Conservation (phyloP, 2,797 vertebrate species). For the Characodon lateralis region DNA sequence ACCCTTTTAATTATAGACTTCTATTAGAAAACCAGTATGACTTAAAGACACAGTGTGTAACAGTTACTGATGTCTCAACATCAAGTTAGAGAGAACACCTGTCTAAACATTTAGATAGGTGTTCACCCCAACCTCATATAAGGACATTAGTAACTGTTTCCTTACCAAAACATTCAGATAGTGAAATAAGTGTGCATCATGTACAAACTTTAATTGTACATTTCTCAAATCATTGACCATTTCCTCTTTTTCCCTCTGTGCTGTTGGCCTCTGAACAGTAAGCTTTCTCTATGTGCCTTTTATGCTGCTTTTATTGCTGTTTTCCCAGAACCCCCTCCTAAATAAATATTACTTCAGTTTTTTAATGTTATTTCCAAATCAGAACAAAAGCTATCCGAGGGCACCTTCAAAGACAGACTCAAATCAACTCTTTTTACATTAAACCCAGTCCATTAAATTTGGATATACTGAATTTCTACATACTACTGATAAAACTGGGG, state of each 20-base stretch:
- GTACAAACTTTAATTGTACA: neutral
- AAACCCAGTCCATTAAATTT: too few relatives aligned
- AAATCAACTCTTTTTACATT: too few relatives aligned
- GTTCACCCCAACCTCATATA: too few relatives aligned
- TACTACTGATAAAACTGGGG: too few relatives aligned
- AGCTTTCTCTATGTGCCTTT: slow-evolving; percentile 1
- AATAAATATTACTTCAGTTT: neutral
- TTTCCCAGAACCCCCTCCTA: neutral
- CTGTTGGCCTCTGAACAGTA: too few relatives aligned
- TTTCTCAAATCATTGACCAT: neutral
- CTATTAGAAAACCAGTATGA: slow-evolving; percentile 10
- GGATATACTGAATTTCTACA: too few relatives aligned
- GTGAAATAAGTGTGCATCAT: neutral
- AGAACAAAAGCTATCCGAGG: neutral
- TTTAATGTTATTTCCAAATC: neutral
- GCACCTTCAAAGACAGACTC: too few relatives aligned
- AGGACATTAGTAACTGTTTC: neutral
- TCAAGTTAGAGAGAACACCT: neutral
- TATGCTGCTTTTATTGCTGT: neutral
- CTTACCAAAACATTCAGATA: neutral
- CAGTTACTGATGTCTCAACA: neutral
- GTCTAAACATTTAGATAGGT: neutral
- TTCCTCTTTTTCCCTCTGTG: neutral
- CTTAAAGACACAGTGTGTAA: neutral
- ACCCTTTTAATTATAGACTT: neutral